Evolutionary conservation across 1,140 invertebrate genomes (phyloP).

Genomic region (Laupala kohalensis): DNA sequence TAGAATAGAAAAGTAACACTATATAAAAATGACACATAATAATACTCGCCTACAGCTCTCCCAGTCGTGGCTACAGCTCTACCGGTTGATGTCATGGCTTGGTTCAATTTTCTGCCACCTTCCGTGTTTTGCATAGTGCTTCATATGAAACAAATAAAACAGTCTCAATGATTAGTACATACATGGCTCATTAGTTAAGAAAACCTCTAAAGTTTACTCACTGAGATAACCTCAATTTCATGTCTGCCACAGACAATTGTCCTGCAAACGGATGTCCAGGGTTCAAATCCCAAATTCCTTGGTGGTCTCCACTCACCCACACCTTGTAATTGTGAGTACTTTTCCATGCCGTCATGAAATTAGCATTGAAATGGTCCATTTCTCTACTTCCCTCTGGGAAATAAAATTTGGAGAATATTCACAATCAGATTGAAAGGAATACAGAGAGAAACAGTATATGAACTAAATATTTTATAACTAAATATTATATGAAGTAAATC

Average conservation of each 20-base stretch:
- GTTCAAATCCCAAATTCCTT: slow-evolving; percentile 46
- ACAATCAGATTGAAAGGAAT: too few species aligned
- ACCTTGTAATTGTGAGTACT: slow-evolving; percentile 76
- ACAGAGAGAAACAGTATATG: too few species aligned
- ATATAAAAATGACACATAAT: slow-evolving; percentile 4
- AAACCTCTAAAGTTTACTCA: slow-evolving; percentile 39
- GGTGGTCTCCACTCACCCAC: slow-evolving; percentile 56
- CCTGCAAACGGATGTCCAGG: slow-evolving; percentile 84
- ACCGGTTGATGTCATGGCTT: slow-evolving; percentile 80
- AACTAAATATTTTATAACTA: too few species aligned
- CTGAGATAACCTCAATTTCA: slow-evolving; percentile 84
- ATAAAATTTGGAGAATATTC: too few species aligned
- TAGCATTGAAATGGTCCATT: slow-evolving; percentile 75
- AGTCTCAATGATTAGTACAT: too few species aligned
- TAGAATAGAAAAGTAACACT: slow-evolving; percentile 5
- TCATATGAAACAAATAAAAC: slow-evolving; percentile 26
- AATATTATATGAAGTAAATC: too few species aligned
- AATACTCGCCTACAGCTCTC: slow-evolving; percentile 59
- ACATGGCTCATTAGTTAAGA: too few species aligned
- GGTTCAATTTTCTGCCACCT: slow-evolving; percentile 82
- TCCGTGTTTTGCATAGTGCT: slow-evolving; percentile 92
- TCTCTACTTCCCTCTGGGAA: slow-evolving; percentile 55
- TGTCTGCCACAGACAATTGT: slow-evolving; percentile 82
- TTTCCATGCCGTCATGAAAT: slow-evolving; percentile 76
- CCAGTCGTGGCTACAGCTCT: slow-evolving; percentile 82